Percentiles rank a stretch among this genome's conserved stretches.
Evolutionary conservation across 2,113 vertebrate species (phyloP).

Genomic region (Nipponia nippon): DNA sequence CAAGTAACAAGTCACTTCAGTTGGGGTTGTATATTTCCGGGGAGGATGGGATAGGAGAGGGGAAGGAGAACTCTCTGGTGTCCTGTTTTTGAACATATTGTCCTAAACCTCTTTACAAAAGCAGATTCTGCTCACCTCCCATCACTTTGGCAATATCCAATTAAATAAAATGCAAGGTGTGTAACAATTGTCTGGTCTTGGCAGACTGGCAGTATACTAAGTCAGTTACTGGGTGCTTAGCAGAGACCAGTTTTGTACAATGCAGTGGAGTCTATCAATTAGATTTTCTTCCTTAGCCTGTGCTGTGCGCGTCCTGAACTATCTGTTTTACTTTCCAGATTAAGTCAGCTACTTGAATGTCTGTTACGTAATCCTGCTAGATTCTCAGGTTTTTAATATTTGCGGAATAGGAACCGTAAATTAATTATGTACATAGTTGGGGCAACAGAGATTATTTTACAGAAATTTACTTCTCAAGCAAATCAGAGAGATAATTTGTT

Average conservation of each 20-base stretch:
- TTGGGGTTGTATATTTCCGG: accelerated
- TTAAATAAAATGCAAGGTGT: background rate
- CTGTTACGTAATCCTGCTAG: background rate
- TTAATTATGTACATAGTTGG: background rate
- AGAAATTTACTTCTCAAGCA: background rate
- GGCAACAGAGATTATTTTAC: background rate
- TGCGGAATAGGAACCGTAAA: background rate
- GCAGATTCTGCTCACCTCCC: background rate
- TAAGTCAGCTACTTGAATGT: background rate
- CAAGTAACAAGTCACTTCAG: background rate
- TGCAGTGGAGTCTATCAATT: background rate
- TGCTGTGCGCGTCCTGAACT: background rate
- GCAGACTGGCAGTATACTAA: background rate
- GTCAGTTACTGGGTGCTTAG: background rate
- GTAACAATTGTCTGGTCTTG: background rate
- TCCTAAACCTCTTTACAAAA: background rate
- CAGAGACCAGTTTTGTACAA: background rate
- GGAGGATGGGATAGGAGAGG: background rate
- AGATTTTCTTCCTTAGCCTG: background rate
- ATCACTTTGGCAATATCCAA: background rate
- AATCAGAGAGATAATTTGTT: background rate
- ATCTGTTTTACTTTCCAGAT: background rate
- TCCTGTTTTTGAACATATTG: background rate
- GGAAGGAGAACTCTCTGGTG: background rate
- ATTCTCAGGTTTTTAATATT: background rate